Conservation (phyloP, 2,797 vertebrate genomes). For the Fratercula arctica region DNA sequence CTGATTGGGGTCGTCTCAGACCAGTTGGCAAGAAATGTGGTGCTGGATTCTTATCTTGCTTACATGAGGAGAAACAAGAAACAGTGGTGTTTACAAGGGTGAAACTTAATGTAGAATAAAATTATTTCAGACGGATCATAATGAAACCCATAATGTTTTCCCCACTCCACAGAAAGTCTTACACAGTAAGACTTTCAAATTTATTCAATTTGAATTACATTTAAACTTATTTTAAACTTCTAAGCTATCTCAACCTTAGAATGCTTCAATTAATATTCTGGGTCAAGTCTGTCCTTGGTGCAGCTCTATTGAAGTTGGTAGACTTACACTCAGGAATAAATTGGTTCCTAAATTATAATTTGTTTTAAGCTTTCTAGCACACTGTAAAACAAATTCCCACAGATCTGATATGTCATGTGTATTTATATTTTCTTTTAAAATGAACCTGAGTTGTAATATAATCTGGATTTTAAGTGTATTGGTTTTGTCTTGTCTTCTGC, state of each 20-base stretch:
- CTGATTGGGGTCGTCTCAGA: not conserved
- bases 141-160: not conserved
- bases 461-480: not conserved
- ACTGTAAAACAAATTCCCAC: not conserved
- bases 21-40: not conserved
- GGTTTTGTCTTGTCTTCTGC: not conserved
- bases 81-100: not conserved
- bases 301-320: not conserved
- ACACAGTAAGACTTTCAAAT: not conserved
- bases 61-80: not conserved
- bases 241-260: not conserved
- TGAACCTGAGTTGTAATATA: not conserved
- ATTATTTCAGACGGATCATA: not conserved
- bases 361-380: not conserved
- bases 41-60: not conserved
- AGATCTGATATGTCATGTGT: not conserved
- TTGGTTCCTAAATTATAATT: not conserved
- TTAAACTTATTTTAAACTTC: not conserved
- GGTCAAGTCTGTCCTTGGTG: not conserved
- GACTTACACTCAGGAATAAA: not conserved
- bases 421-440: not conserved
- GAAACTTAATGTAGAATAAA: not conserved
- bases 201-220: not conserved
- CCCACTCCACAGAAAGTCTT: not conserved
- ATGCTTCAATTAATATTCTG: not conserved